These are phyloP conservation scores for Drosophila dunni DNA, from an alignment of 1,140 invertebrate species.

Conservation along the genomic window DNA sequence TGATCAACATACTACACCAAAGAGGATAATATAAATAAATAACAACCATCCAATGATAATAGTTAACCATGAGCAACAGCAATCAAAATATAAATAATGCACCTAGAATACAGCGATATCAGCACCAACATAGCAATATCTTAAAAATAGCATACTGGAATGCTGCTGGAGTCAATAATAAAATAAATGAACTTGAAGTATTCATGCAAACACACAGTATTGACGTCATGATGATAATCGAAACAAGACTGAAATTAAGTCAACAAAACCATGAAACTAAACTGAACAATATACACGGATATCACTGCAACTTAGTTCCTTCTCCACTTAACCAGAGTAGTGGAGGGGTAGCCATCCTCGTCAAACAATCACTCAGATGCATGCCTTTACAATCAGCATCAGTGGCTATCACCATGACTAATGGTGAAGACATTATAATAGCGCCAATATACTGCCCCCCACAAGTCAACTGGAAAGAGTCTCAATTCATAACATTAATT, in stretches of 20 bases:
- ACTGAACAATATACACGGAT: background rate
- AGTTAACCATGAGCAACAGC: no score
- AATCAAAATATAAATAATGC: no score
- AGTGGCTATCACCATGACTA: background rate
- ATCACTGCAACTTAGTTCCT: background rate
- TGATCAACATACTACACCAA: no score
- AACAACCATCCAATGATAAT: no score
- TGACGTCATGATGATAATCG: background rate
- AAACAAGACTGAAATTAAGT: background rate
- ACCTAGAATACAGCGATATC: no score
- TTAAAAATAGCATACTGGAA: background rate
- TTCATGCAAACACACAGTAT: background rate
- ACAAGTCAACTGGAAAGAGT: background rate
- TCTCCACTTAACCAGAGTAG: background rate
- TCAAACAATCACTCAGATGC: background rate
- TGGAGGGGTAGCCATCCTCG: background rate
- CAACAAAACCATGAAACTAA: background rate
- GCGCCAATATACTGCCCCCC: conserved; percentile 2
- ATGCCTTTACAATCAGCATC: background rate
- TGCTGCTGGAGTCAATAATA: background rate
- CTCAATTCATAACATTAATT: background rate
- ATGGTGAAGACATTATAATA: background rate
- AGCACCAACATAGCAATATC: no score
- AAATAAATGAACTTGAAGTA: background rate
- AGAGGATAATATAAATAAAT: no score